Base-by-base conservation (phyloP, 1,140 invertebrate species). In the Nymphalis io region DNA sequence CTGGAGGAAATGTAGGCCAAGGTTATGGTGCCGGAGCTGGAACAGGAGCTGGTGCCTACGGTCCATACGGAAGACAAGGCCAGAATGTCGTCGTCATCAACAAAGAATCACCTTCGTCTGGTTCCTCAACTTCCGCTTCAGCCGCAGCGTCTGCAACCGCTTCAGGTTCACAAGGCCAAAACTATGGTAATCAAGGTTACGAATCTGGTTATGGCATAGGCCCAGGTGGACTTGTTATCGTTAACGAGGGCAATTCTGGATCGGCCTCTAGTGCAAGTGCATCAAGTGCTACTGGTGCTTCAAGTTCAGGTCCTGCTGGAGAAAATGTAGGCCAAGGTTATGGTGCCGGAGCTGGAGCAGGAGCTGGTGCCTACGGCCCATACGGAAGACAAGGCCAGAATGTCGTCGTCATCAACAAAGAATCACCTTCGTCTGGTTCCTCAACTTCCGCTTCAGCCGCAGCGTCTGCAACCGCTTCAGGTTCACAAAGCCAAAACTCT, bases 391-490 rank as follows among this genome's bases (percentile, higher is more conserved):
- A 60, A 44, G 40, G 38, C 12, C 59, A 39, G 2, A 44, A 60
- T 0, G 66, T 59, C 13, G 44, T 57, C 13, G 5, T 68, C 3
- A 33, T 63, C 12, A 57, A 67, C 21, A 59, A 48, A 16, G 46
- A n/a, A 13, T 63, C 72, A 21, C 39, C 62, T 2, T 39, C 64
- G 11, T 42, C 40, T 0, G 40, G 12, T 5, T 11, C 40, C 11
- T 33, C 55, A 12, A n/a, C n/a, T 12, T 58, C 55, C 15, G 48
- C 65, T 20, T 67, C 70, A 48, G 46, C 46, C n/a, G 38, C 55
- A 2, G 46, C 46, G 0, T 4, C 46, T 48, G 8, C 16, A 3
- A 3, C 16, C 8, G 46, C 15, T 10, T 13, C 63, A 21, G 65
- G 55, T 33, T 27, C 53, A 51, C 23, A 16, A 39, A 39, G 71